Percentiles rank a stretch among this genome's conserved stretches.
phyloP scores from a whole-genome alignment of 2,797 vertebrate genomes.

The Apogon hyalosoma region DNA sequence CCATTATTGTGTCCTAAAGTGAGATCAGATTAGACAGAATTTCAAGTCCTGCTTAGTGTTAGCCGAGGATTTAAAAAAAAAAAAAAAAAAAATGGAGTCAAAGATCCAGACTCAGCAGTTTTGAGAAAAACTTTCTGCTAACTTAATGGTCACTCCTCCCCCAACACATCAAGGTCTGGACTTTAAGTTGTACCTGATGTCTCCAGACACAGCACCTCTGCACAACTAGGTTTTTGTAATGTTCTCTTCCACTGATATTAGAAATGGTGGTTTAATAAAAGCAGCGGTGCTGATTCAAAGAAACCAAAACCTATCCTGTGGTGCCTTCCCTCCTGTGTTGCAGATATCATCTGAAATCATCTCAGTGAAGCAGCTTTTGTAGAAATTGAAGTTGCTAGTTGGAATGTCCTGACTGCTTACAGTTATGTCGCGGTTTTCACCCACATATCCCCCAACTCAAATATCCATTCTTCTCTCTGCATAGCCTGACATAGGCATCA shows the following conservation, averaged over 20 bases:
- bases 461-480: slow-evolving; percentile 77
- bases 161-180: slow-evolving; percentile 16
- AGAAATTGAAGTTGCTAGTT: slow-evolving; percentile 90
- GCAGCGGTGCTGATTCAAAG: slow-evolving; percentile 83
- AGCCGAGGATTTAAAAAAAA: slow-evolving; percentile 1
- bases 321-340: slow-evolving; percentile 74
- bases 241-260: slow-evolving; percentile 73
- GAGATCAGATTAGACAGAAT: too few species aligned
- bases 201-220: slow-evolving; percentile 45
- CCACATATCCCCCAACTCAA: slow-evolving; percentile 60
- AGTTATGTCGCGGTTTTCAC: slow-evolving; percentile 92
- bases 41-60: slow-evolving; percentile 19
- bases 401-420: slow-evolving; percentile 93
- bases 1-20: too few species aligned
- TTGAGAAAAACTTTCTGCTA: slow-evolving; percentile 29
- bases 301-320: slow-evolving; percentile 78
- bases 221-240: slow-evolving; percentile 74
- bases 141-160: slow-evolving; percentile 10
- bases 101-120: slow-evolving; percentile 19
- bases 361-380: slow-evolving; percentile 84
- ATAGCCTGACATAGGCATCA: slow-evolving; percentile 78
- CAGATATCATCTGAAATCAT: slow-evolving; percentile 89
- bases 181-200: slow-evolving; percentile 73
- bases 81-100: slow-evolving; percentile 3
- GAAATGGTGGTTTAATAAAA: slow-evolving; percentile 90